phyloP scores from a whole-genome alignment of 1,140 invertebrate genomes.

The Drosophila seguyi region DNA sequence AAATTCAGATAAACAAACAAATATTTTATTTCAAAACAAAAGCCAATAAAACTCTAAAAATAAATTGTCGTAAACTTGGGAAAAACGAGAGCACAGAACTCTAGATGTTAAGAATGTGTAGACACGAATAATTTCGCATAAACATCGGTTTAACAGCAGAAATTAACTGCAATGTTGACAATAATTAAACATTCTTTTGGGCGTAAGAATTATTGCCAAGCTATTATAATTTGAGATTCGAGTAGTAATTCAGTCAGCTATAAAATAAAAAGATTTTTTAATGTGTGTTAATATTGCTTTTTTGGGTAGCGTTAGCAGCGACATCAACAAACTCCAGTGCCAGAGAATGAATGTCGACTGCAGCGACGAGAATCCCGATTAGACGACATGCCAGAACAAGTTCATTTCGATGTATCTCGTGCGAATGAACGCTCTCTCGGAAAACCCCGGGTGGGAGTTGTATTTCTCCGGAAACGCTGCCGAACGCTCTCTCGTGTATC shows the following conservation, averaged over 20 bases:
- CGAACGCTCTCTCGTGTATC: slow-evolving; percentile 18
- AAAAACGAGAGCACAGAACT: slow-evolving; percentile 8
- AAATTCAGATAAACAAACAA: not conserved
- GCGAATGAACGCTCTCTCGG: not conserved
- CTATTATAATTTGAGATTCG: not conserved
- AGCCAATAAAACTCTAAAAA: not conserved
- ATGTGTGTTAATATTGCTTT: not conserved
- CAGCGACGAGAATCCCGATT: slow-evolving; percentile 25
- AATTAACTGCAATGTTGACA: slow-evolving; percentile 12
- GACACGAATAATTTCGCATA: slow-evolving; percentile 8
- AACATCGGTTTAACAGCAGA: slow-evolving; percentile 12
- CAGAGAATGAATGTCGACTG: slow-evolving; percentile 23
- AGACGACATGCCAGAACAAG: slow-evolving; percentile 19
- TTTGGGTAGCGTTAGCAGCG: not conserved
- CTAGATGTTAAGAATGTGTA: not conserved
- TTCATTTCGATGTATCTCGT: slow-evolving; percentile 17
- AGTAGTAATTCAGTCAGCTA: not conserved
- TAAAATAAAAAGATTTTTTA: not conserved
- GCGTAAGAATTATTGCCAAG: not conserved
- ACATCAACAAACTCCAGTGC: slow-evolving; percentile 26
- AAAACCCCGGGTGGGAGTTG: slow-evolving; percentile 20
- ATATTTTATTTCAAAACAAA: not conserved
- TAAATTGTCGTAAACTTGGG: not conserved
- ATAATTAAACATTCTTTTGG: slow-evolving; percentile 14
- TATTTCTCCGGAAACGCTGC: slow-evolving; percentile 8